Percentiles rank a stretch among this genome's conserved stretches.
Conservation (phyloP, 2,113 vertebrate species). For the Cinclus mexicanus region DNA sequence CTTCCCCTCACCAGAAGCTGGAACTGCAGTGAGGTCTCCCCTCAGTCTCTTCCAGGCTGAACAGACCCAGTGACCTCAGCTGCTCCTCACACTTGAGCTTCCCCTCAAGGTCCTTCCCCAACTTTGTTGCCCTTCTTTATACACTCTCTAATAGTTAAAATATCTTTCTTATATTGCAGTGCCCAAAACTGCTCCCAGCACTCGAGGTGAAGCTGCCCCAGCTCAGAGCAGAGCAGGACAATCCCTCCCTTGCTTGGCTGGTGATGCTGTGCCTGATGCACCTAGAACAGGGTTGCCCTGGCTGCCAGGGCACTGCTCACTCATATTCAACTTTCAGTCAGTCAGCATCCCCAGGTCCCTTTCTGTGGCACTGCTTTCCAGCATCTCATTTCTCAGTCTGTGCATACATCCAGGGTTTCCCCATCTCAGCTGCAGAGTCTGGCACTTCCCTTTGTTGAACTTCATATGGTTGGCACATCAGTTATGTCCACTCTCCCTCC, state of each 20-base stretch:
- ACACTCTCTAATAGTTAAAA: rapidly evolving
- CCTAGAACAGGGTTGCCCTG: neutral
- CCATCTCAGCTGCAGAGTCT: neutral
- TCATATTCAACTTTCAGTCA: neutral
- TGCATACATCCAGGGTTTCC: neutral
- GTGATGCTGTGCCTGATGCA: rapidly evolving
- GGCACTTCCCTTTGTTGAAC: neutral
- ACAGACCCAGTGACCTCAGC: neutral
- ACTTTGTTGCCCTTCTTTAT: neutral
- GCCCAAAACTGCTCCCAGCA: neutral
- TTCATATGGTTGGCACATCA: neutral
- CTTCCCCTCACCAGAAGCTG: neutral
- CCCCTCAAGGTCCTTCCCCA: no score
- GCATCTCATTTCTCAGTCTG: neutral
- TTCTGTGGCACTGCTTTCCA: neutral
- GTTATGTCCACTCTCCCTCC: neutral
- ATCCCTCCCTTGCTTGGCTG: neutral
- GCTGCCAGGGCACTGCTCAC: neutral
- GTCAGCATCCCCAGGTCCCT: neutral
- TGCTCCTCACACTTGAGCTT: rapidly evolving
- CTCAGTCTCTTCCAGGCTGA: neutral
- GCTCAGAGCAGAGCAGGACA: neutral
- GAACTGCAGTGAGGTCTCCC: neutral
- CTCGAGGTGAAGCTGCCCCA: rapidly evolving
- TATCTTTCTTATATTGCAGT: neutral